Base-by-base conservation (phyloP, 2,113 vertebrate genomes). In the Callocephalon fimbriatum region DNA sequence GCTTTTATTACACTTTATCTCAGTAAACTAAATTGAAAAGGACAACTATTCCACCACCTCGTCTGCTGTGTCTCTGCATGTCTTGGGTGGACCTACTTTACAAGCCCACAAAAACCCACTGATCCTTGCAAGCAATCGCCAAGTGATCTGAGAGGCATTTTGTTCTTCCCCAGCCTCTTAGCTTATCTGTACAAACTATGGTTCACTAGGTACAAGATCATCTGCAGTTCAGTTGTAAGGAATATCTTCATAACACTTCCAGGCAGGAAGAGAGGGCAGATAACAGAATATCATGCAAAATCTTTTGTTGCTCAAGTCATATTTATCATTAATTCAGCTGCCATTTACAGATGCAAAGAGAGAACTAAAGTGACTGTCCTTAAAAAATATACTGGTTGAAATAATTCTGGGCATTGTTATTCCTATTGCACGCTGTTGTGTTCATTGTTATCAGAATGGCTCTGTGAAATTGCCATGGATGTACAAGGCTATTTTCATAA, bases 221-320 rank as follows among this genome's bases (percentile, higher is more conserved):
- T 48, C 92, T 96, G 77, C 82, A 73, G 94, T 76, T 96, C 94
- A 81, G 13, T 48, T 76, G 81, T 74, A 62, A 92, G 87, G 61
- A 90, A 85, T 72, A 86, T 59, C 71, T 50, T 92, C 79, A n/a
- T 31, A 9, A 53, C 61, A 50, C 50, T 94, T 78, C 54, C 66
- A 95, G 87, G 53, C 53, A 56, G 71, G 38, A 87, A 47, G 37
- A 92, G 42, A 74, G 51, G 65, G 45, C 65, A 58, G 66, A 25
- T 63, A 88, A 79, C 12, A 71, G 61, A 84, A 62, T n/a, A 31
- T 23, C 77, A 90, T 10, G 40, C 40, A 48, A 48, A 87, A 81
- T 44, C n/a, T 77, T 72, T 56, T 47, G 5, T 75, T 75, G 61
- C 65, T 87, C 1, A 2, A 65, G 63, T 58, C 32, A 27, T 65